These are phyloP conservation scores for Seriola dumerili DNA, from an alignment of 2,113 vertebrate genomes.

Conservation along the genomic window DNA sequence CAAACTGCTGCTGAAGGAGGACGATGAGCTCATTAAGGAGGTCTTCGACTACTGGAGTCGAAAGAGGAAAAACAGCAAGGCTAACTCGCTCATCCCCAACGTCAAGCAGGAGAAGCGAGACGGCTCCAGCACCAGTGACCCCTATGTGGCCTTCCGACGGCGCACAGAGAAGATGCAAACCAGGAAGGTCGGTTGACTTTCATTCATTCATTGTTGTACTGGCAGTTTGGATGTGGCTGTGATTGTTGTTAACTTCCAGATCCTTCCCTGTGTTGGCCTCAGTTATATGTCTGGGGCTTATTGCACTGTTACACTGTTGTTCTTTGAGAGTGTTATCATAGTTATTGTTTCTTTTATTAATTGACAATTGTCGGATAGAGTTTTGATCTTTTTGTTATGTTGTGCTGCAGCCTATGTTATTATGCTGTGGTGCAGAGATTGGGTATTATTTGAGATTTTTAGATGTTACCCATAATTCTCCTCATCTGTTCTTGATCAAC, in stretches of 20 bases:
- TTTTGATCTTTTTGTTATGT: too few relatives aligned
- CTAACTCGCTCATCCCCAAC: constrained; percentile 90
- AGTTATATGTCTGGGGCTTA: not conserved
- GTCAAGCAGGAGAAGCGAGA: constrained; percentile 98
- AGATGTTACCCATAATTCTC: too few relatives aligned
- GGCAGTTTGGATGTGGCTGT: not conserved
- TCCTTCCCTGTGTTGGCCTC: not conserved
- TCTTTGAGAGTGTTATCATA: too few relatives aligned
- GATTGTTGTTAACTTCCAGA: not conserved
- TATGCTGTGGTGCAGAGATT: too few relatives aligned
- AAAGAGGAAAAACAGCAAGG: constrained; percentile 94
- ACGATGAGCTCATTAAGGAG: constrained; percentile 98
- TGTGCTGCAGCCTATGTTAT: too few relatives aligned
- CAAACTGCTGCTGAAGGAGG: constrained; percentile 97
- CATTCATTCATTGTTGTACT: too few relatives aligned
- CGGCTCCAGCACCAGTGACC: constrained; percentile 97
- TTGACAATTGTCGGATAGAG: too few relatives aligned
- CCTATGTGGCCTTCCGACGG: constrained; percentile 97
- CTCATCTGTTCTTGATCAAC: not conserved
- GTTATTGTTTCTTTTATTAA: too few relatives aligned
- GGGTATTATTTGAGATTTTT: too few relatives aligned
- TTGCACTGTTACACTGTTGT: too few relatives aligned
- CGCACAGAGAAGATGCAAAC: constrained; percentile 99
- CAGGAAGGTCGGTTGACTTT: constrained; percentile 88
- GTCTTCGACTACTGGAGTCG: constrained; percentile 99